Evolutionary conservation across 2,888 invertebrate genomes (phyloP), one percentile per base, ranked within the genome.

Genomic region (Thera britannica): DNA sequence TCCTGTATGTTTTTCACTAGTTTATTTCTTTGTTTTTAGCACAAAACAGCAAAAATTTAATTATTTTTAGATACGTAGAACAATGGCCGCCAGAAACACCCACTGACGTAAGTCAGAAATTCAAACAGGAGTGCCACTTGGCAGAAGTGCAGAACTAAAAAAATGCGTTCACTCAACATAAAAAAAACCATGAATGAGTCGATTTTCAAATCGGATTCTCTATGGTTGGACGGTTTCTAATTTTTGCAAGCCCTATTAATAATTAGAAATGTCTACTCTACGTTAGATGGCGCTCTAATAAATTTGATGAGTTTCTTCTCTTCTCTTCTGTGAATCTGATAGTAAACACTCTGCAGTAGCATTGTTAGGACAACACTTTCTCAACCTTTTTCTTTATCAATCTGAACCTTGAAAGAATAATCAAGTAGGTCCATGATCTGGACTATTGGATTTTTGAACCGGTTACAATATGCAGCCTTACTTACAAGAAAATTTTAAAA

Each of bases 11-110:
- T 79, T 85, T 74, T 79, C 83, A 88, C 85, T 83, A 81, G 76
- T 84, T 78, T 78, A 83, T 79, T 87, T 86, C 90, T 92, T 92
- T 91, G 88, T 90, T 91, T 88, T 83, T 83, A 83, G 85, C 85
- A 87, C 86, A 85, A 90, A 90, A 90, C 84, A 87, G 87, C 88
- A 85, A 89, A 90, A 23, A 88, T 82, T 84, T 87, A 84, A 79
- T 84, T 86, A 87, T 86, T 89, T 86, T 63, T 70, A 71, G 52
- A 72, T 89, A 92, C 92, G 93, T 90, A 93, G 91, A 90, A 89
- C 90, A 93, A 93, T 93, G 93, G 93, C 93, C 86, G 93, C 92
- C 83, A 82, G 90, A 90, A 90, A 92, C 91, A 92, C 93, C 90
- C 91, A 92, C 93, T 93, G 93, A 93, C 93, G 92, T 93, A 93